phyloP scores from a whole-genome alignment of 2,797 vertebrate species.

The Pteronotus mesoamericanus region DNA sequence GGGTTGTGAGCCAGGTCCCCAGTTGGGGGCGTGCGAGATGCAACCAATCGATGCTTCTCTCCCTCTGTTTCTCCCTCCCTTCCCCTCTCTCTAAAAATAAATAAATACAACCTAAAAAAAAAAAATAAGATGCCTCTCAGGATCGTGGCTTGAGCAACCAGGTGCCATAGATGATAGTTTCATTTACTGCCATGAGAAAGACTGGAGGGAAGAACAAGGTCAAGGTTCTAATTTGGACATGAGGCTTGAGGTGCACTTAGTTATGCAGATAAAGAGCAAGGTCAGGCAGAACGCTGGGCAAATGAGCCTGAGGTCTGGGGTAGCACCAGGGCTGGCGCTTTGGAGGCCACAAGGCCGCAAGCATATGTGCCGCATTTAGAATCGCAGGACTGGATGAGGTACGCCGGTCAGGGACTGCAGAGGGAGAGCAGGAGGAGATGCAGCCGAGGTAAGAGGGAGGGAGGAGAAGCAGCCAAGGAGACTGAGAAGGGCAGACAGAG shows the following conservation, averaged over 20 bases:
- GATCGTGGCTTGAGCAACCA: background rate
- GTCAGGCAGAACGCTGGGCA: rapidly evolving
- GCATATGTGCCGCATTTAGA: background rate
- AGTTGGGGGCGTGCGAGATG: rapidly evolving
- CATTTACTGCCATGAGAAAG: background rate
- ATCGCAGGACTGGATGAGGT: background rate
- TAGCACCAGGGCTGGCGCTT: too few relatives aligned
- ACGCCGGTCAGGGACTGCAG: background rate
- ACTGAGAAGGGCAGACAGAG: background rate
- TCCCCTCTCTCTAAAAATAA: too few relatives aligned
- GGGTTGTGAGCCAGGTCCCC: too few relatives aligned
- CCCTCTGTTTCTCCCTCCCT: too few relatives aligned
- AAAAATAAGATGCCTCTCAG: too few relatives aligned
- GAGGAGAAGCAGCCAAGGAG: background rate
- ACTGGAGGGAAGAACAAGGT: background rate
- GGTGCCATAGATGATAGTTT: background rate
- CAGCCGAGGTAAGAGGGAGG: background rate
- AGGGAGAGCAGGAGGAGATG: background rate
- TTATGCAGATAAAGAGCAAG: background rate
- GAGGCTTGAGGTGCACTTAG: background rate
- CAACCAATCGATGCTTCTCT: too few relatives aligned
- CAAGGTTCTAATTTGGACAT: background rate
- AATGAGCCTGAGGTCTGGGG: background rate
- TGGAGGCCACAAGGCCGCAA: too few relatives aligned
- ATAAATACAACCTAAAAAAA: too few relatives aligned